Evolutionary conservation across 2,113 vertebrate species (phyloP), one percentile per base, ranked within the genome.

Genomic region (Glaucomys volans): DNA sequence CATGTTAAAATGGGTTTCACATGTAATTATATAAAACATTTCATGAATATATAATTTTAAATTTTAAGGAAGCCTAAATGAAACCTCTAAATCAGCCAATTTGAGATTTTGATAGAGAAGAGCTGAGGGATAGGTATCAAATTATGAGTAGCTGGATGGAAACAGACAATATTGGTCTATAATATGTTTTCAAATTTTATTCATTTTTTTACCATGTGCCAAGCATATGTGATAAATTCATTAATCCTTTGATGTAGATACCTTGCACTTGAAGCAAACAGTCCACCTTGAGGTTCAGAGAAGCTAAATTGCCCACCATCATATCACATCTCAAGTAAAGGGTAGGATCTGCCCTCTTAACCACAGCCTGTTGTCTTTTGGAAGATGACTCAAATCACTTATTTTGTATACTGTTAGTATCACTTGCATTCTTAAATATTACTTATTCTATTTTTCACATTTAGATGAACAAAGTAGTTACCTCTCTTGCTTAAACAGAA

Each of bases 401-500:
- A 82, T 20, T 18, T 37, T 47, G 24, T 47, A 20, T 83, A 92
- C 92, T 35, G 64, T 92, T n/a, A 66, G 26, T 42, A 79, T 95
- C 62, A 47, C 42, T 57, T 94, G 44, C 37, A 83, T 90, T 64
- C 85, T 90, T 67, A 93, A 89, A 94, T 72, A 62, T 42, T 54
- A 57, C 66, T n/a, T 32, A 44, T 13, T 83, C 12, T 75, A 84
- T 75, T 94, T 91, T 93, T 93, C 87, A 81, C 72, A 76, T 91
- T 97, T 95, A 93, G 79, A 66, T 84, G 69, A 88, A 87, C 66
- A 82, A 88, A 86, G 74, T 94, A 35, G 85, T 92, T 92, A 90
- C 81, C 50, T 87, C 3, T 86, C 32, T 79, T 64, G 30, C 67
- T 94, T 81, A 94, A 87, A 62, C 0, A 42, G 59, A 75, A 97